Percentiles rank a stretch among this genome's conserved stretches.
phyloP scores from a whole-genome alignment of 2,113 vertebrate species.

The Aegotheles bennettii region DNA sequence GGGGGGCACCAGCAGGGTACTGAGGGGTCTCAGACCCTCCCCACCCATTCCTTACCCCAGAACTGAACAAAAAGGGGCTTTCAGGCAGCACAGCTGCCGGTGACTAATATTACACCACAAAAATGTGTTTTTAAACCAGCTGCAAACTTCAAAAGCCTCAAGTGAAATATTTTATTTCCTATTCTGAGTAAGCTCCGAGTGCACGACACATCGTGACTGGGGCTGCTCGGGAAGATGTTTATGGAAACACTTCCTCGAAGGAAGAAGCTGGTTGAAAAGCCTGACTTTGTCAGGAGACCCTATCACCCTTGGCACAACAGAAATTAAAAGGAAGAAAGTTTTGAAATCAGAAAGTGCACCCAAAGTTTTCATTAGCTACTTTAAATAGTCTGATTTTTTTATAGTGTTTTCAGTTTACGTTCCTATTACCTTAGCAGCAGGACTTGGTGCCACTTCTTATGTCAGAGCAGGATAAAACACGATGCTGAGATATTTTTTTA shows the following conservation, averaged over 20 bases:
- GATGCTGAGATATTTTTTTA: not conserved
- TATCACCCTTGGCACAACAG: not conserved
- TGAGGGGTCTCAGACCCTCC: not conserved
- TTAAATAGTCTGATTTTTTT: too few species aligned
- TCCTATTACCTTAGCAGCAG: not conserved
- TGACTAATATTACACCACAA: not conserved
- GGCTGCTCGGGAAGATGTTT: not conserved
- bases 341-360: not conserved
- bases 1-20: too few species aligned
- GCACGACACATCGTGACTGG: not conserved
- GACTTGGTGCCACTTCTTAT: fast-evolving
- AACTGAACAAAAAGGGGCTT: not conserved
- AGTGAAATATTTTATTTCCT: not conserved
- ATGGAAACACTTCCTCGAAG: not conserved
- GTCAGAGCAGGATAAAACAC: not conserved
- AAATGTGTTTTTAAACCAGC: not conserved
- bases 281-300: not conserved
- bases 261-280: not conserved
- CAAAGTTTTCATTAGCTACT: not conserved
- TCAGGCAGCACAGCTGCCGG: not conserved
- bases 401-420: not conserved
- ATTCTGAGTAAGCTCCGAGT: not conserved
- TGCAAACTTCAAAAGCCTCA: not conserved
- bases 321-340: not conserved
- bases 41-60: not conserved